Evolutionary conservation across 2,113 vertebrate species (phyloP), one percentile per base, ranked within the genome.

Genomic region (Tricholaema leucomelas): DNA sequence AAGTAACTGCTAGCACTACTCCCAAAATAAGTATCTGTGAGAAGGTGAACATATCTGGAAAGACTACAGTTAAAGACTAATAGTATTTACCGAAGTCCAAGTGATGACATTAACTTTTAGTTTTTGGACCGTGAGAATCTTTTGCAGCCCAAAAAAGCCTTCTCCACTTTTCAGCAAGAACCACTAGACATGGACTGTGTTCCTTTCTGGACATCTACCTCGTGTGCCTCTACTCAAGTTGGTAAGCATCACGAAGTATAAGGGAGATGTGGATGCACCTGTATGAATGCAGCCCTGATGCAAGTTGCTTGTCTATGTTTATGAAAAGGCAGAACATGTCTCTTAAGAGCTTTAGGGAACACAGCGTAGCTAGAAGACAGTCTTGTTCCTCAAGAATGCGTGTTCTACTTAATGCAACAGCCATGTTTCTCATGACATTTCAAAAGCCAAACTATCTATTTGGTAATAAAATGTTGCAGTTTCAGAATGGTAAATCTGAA

Each of bases 141-240:
- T 81, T 0, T 59, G 75, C 50, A 76, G 52, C 24, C 35, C 64
- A n/a, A 31, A 72, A 58, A 33, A 35, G 30, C 21, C 14, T 50
- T 12, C 23, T 88, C 10, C 28, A 31, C 10, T 27, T 88, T 64
- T 63, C 54, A 78, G 70, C 31, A 72, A 38, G 35, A 55, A 65
- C 61, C 30, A 42, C 11, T 14, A 42, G 19, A 12, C 4, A 10
- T 1, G 9, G 54, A 23, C 18, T 4, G 0, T 31, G n/a, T 24
- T 88, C 33, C 33, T 33, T n/a, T 33, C 86, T 81, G 70, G 38
- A 79, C 33, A 55, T 56, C 35, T 63, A 5, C 16, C 21, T 44
- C 3, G 0, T 35, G 55, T 16, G 19, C 28, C 15, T 78, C 18
- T 56, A 14, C 88, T 58, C 42, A 33, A 42, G 38, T 11, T 64